phyloP scores from a whole-genome alignment of 2,113 vertebrate species.

The Heterocephalus glaber region DNA sequence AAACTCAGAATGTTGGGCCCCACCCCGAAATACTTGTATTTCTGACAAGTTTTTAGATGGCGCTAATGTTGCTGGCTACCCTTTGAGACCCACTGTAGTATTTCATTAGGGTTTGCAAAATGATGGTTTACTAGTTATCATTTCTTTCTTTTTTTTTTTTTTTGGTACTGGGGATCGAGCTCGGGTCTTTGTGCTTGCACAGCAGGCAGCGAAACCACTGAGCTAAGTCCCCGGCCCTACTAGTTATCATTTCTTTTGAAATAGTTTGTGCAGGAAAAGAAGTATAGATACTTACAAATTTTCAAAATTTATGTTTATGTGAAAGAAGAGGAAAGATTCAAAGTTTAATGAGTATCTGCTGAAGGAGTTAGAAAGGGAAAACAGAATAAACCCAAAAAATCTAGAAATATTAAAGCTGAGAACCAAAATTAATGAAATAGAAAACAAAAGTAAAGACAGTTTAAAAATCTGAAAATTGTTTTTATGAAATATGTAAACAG shows the following conservation, averaged over 20 bases:
- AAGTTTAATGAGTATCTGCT: neutral
- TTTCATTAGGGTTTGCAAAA: neutral
- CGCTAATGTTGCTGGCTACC: neutral
- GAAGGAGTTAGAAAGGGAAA: neutral
- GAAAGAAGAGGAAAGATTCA: neutral
- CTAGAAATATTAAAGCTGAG: neutral
- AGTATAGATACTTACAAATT: neutral
- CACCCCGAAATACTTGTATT: neutral
- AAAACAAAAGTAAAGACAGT: neutral
- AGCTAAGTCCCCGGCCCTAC: too few relatives aligned
- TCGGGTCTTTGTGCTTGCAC: too few relatives aligned
- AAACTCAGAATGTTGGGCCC: neutral
- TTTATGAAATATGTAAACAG: neutral
- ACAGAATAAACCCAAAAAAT: neutral
- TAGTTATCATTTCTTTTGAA: slow-evolving; percentile 21
- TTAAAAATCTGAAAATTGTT: neutral
- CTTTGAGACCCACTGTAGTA: neutral
- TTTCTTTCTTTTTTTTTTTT: too few relatives aligned
- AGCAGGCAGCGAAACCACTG: too few relatives aligned
- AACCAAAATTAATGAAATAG: neutral
- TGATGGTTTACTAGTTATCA: neutral
- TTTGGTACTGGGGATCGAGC: too few relatives aligned
- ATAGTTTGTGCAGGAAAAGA: neutral
- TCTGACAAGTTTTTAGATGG: neutral
- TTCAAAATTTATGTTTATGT: slow-evolving; percentile 38